Evolutionary conservation across 2,113 vertebrate species (phyloP).

Genomic region (Microcebus tavaratra): DNA sequence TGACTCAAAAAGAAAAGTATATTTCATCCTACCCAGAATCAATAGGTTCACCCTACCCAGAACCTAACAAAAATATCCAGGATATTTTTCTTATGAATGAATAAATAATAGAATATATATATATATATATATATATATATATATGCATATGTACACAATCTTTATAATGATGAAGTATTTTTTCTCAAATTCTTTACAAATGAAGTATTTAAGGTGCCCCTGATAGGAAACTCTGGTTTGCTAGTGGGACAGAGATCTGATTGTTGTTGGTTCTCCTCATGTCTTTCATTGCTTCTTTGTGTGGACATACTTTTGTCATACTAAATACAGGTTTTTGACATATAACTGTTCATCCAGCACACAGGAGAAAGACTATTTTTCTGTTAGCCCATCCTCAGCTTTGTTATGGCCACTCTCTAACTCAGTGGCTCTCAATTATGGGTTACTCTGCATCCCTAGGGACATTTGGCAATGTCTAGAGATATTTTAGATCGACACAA

Average conservation of each 20-base stretch:
- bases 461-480: neutral
- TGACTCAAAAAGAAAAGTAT: neutral
- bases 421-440: neutral
- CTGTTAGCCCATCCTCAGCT: neutral
- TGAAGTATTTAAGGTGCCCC: neutral
- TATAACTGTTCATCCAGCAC: neutral
- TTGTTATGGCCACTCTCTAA: neutral
- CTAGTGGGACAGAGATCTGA: neutral
- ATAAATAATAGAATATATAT: neutral
- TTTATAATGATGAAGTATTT: neutral
- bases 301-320: neutral
- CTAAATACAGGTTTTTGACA: neutral
- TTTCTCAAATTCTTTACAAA: neutral
- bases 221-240: neutral
- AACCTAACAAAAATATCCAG: neutral
- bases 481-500: neutral
- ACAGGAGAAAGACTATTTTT: neutral
- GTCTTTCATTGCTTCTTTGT: neutral
- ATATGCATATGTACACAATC: neutral
- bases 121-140: neutral
- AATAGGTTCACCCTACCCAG: neutral
- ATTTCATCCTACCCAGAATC: constrained; percentile 30
- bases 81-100: neutral
- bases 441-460: neutral
- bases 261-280: neutral